A percentile compares a stretch with the other conserved stretches of the same genome.
These are phyloP conservation scores for Acanthopagrus latus DNA, from an alignment of 2,797 vertebrate genomes.

Conservation along the genomic window DNA sequence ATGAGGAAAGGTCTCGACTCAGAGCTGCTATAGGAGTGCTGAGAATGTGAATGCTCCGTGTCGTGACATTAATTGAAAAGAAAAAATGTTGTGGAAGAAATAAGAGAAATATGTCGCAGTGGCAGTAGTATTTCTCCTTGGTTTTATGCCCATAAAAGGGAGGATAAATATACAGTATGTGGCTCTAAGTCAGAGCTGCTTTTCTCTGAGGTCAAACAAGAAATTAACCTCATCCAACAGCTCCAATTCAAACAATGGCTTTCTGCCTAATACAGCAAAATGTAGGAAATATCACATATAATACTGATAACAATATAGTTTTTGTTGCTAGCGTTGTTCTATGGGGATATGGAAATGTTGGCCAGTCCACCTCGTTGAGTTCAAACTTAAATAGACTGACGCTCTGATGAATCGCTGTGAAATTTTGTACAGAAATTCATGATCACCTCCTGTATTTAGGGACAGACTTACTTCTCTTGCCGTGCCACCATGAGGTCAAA, in stretches of 20 bases:
- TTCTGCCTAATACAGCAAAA: background rate
- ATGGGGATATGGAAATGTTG: background rate
- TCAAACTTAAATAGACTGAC: background rate
- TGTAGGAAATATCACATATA: slow-evolving; percentile 1
- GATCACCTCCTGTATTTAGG: background rate
- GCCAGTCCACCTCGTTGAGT: background rate
- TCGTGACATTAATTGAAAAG: slow-evolving; percentile 24
- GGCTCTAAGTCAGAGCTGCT: slow-evolving; percentile 28
- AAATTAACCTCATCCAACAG: slow-evolving; percentile 1
- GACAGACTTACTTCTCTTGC: background rate
- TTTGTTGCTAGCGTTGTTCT: background rate
- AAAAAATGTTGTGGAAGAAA: slow-evolving; percentile 17
- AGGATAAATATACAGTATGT: slow-evolving; percentile 13
- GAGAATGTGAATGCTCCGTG: slow-evolving; percentile 37
- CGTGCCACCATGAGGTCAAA: background rate
- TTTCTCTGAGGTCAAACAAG: slow-evolving; percentile 15
- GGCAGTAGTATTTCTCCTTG: slow-evolving; percentile 10
- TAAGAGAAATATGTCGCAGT: background rate
- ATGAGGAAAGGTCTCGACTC: slow-evolving; percentile 36
- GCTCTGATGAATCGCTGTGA: background rate
- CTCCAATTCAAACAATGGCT: slow-evolving; percentile 13
- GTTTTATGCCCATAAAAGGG: slow-evolving; percentile 10
- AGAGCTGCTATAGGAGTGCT: slow-evolving; percentile 18
- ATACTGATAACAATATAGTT: background rate
- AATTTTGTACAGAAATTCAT: background rate